Base-by-base conservation (phyloP, 2,113 vertebrate genomes). In the Pseudonaja textilis region DNA sequence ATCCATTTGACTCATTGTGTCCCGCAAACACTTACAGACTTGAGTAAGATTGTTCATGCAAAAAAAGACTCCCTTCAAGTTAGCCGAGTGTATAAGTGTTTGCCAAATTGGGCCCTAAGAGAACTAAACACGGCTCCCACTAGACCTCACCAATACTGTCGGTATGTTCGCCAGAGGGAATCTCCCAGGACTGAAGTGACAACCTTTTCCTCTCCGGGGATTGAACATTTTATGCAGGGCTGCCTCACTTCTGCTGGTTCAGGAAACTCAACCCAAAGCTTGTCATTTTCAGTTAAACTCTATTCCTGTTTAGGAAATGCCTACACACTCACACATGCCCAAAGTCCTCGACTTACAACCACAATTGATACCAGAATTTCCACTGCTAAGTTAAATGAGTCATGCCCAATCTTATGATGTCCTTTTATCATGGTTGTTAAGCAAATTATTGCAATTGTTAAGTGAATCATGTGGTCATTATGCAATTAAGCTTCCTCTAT, bases 31-130 rank as follows among this genome's bases (percentile, higher is more conserved):
- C 89, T 93, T n/a, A 6, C 55, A 0, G 64, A 85, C 45, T 89
- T 93, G 94, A 96, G 50, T 57, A 74, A 95, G 52, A n/a, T 59
- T 89, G 92, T 91, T 93, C 4, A 55, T 26, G 92, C 92, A 95
- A 90, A 92, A 95, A 90, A 92, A 93, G 39, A 91, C 89, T 89
- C 64, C 45, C 16, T 56, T 93, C 94, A 91, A 95, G 3, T 95
- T 91, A 85, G 93, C 95, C 91, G 93, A 56, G 92, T 93, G 96
- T 93, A 4, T 87, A 94, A 96, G 55, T 0, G 94, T 94, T 96
- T 93, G 96, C 94, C 92, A 91, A 94, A 12, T 0, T 52, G 93
- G 95, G 64, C 26, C 96, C 94, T 86, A 4, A 2, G 95, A 95
- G 96, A 94, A 95, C 95, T 90, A 88, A 91, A 92, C 0, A 85